Percentiles rank a stretch among this genome's conserved stretches.
Evolutionary conservation across 1,140 invertebrate species (phyloP).

Genomic region (Pseudobourletiella spinata): DNA sequence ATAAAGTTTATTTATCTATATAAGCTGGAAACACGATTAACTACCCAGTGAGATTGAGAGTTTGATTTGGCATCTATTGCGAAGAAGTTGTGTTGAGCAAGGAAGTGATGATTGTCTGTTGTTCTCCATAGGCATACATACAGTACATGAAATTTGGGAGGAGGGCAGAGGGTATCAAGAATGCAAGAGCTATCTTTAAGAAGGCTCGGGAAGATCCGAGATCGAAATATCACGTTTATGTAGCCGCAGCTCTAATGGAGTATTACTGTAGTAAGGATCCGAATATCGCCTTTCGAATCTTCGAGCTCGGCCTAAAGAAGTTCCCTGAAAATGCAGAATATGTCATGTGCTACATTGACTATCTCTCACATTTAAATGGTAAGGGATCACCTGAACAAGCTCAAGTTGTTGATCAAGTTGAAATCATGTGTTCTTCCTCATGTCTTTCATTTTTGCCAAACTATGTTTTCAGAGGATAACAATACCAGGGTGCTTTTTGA

Average conservation of each 20-base stretch:
- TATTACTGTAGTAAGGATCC: conserved; percentile 99
- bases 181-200: conserved; percentile 89
- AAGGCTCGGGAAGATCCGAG: conserved; percentile 81
- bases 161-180: conserved; percentile 94
- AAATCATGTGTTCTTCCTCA: neutral
- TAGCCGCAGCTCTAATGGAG: conserved; percentile 95
- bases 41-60: too few species aligned
- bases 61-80: too few species aligned
- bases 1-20: too few species aligned
- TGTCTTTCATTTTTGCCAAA: neutral
- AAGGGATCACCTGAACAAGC: too few species aligned
- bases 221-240: conserved; percentile 85
- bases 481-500: conserved; percentile 97
- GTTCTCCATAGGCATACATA: conserved; percentile 85
- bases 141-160: conserved; percentile 99
- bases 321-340: conserved; percentile 91
- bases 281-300: conserved; percentile 95
- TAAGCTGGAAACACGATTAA: too few species aligned
- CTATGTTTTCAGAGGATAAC: conserved; percentile 82
- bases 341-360: conserved; percentile 91
- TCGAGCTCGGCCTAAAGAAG: conserved; percentile 95
- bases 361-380: conserved; percentile 95
- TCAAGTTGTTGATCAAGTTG: neutral
- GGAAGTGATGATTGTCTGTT: too few species aligned
- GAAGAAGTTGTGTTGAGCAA: too few species aligned